Evolutionary conservation across 2,797 vertebrate species (phyloP).

Genomic region (Hafferia zeledoni): DNA sequence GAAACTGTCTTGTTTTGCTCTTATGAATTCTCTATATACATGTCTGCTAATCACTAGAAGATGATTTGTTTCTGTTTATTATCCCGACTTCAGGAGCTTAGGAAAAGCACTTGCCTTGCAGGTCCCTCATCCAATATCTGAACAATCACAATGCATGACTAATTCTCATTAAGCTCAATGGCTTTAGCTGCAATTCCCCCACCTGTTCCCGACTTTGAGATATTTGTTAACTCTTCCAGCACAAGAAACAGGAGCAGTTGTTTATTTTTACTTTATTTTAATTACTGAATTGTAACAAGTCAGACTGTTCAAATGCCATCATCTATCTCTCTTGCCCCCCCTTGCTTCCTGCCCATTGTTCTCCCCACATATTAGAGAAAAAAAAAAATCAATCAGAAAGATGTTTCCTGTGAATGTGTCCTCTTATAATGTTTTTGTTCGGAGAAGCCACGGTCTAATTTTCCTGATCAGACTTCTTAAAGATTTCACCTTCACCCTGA

Average conservation of each 20-base stretch:
- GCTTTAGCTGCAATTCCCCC: constrained; percentile 17
- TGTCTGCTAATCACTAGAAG: constrained; percentile 19
- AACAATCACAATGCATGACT: constrained; percentile 26
- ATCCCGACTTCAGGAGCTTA: constrained; percentile 40
- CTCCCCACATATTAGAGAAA: not conserved
- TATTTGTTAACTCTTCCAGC: constrained; percentile 35
- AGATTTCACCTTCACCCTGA: constrained; percentile 70
- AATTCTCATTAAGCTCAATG: constrained; percentile 47
- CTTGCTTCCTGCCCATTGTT: not conserved
- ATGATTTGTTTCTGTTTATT: constrained; percentile 51
- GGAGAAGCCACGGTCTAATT: constrained; percentile 51
- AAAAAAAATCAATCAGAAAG: not conserved
- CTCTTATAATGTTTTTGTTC: constrained; percentile 31
- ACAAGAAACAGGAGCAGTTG: not conserved
- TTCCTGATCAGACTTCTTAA: constrained; percentile 58
- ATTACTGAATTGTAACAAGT: not conserved
- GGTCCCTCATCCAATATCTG: constrained; percentile 11
- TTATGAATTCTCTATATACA: not conserved
- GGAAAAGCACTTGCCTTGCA: constrained; percentile 53
- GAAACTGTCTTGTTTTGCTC: not conserved
- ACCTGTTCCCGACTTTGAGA: constrained; percentile 48
- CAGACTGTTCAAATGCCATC: not conserved
- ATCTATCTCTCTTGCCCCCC: not conserved
- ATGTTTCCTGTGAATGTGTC: not conserved
- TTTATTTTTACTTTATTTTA: not conserved